A percentile compares a stretch with the other conserved stretches of the same genome.
Conservation (phyloP, 2,113 vertebrate species). For the Scatophagus argus region DNA sequence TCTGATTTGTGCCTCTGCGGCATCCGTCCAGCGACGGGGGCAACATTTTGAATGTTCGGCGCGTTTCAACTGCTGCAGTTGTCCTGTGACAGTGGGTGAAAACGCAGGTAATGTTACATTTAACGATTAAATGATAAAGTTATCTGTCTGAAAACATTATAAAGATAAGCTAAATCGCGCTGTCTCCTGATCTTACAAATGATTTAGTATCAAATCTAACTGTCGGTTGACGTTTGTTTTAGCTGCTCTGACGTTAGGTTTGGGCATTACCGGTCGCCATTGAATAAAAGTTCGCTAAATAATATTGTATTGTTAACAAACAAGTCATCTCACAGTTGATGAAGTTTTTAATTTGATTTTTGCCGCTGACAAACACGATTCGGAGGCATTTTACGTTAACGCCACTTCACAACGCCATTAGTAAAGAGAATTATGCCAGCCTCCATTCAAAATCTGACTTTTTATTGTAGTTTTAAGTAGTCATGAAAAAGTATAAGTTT, state of each 20-base stretch:
- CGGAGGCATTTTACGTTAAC: neutral
- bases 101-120: constrained; percentile 30
- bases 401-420: neutral
- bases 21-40: neutral
- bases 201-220: neutral
- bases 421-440: neutral
- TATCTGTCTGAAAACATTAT: neutral
- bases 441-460: neutral
- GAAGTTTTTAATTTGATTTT: neutral
- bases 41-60: constrained; percentile 71
- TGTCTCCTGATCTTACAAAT: neutral
- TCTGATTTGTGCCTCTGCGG: constrained; percentile 58
- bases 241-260: neutral
- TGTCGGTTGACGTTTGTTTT: neutral
- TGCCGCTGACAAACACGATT: neutral
- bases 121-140: neutral
- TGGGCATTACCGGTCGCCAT: neutral
- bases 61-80: constrained; percentile 29
- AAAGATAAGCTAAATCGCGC: neutral
- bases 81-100: neutral
- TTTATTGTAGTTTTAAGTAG: neutral
- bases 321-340: neutral
- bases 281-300: neutral
- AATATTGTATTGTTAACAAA: neutral
- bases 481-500: neutral